Conservation (phyloP, 2,797 vertebrate genomes). For the Arrhamphus sclerolepis region DNA sequence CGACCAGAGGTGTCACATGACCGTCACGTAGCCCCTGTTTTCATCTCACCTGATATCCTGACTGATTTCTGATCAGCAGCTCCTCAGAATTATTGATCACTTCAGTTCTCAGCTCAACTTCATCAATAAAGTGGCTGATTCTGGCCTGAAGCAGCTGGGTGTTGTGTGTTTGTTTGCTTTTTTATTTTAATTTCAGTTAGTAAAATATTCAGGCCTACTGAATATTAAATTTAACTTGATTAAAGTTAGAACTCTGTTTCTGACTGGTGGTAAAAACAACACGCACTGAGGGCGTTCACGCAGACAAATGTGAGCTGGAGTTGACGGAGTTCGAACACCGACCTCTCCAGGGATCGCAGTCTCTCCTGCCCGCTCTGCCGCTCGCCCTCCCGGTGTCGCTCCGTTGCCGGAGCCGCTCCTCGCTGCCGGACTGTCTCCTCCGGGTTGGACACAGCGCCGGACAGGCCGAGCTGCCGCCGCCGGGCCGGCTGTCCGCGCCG, state of each 20-base stretch:
- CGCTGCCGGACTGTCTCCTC: slow-evolving; percentile 73
- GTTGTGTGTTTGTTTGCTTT: too few species aligned
- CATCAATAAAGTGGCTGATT: too few species aligned
- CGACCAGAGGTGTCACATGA: too few species aligned
- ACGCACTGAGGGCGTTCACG: neutral
- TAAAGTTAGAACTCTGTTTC: slow-evolving; percentile 1
- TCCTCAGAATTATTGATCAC: too few species aligned
- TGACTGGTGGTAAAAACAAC: neutral
- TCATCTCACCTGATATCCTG: too few species aligned
- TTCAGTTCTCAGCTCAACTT: too few species aligned
- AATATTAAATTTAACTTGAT: slow-evolving; percentile 1
- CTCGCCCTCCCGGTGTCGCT: slow-evolving; percentile 74
- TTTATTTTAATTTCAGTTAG: too few species aligned
- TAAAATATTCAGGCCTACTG: too few species aligned
- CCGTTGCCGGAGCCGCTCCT: slow-evolving; percentile 70
- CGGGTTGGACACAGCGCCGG: slow-evolving; percentile 40
- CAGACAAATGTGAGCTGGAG: slow-evolving; percentile 5
- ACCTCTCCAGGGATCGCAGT: slow-evolving; percentile 68
- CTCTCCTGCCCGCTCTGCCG: slow-evolving; percentile 71
- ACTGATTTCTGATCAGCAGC: too few species aligned
- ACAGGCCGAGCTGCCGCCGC: slow-evolving; percentile 38
- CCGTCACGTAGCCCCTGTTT: too few species aligned
- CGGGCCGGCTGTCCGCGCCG: slow-evolving; percentile 21
- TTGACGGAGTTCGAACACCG: slow-evolving; percentile 12
- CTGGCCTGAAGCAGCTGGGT: too few species aligned